Evolutionary conservation across 1,140 invertebrate genomes (phyloP).

Genomic region (Charaxes varanes): DNA sequence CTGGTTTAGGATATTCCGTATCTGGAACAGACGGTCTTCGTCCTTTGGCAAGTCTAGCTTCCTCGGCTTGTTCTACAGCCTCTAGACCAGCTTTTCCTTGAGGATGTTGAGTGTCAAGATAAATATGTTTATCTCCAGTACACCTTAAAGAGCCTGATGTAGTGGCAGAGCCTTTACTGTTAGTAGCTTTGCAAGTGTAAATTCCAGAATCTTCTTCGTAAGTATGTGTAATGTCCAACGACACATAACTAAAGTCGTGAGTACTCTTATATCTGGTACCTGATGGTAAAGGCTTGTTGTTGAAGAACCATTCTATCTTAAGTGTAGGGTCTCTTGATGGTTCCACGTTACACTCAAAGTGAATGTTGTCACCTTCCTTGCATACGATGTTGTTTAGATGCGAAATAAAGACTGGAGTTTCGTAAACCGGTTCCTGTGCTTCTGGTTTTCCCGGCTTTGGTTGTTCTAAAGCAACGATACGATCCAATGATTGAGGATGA

Average conservation of each 20-base stretch:
- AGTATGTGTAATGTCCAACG: slow-evolving; percentile 86
- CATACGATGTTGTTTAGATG: slow-evolving; percentile 94
- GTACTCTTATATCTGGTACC: slow-evolving; percentile 89
- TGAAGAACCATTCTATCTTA: slow-evolving; percentile 93
- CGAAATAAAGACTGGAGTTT: slow-evolving; percentile 90
- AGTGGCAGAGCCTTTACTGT: slow-evolving; percentile 90
- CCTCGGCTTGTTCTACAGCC: slow-evolving; percentile 89
- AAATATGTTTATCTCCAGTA: slow-evolving; percentile 85
- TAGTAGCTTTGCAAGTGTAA: slow-evolving; percentile 94
- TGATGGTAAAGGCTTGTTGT: slow-evolving; percentile 86
- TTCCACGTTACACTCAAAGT: slow-evolving; percentile 96
- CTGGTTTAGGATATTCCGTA: slow-evolving; percentile 87
- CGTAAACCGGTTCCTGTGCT: slow-evolving; percentile 84
- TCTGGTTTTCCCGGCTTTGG: slow-evolving; percentile 79
- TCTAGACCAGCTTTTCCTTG: slow-evolving; percentile 90
- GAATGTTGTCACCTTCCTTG: slow-evolving; percentile 91
- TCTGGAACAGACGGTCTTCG: slow-evolving; percentile 80
- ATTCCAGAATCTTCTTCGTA: slow-evolving; percentile 93
- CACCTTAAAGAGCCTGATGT: slow-evolving; percentile 91
- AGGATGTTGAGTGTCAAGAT: slow-evolving; percentile 91
- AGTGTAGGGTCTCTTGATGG: slow-evolving; percentile 96
- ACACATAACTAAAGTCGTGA: slow-evolving; percentile 92
- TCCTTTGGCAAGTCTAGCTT: slow-evolving; percentile 81
- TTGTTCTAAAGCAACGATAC: slow-evolving; percentile 90
- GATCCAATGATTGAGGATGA: slow-evolving; percentile 91